Conservation (phyloP, 2,113 vertebrate genomes). For the Ctenomys sociabilis region DNA sequence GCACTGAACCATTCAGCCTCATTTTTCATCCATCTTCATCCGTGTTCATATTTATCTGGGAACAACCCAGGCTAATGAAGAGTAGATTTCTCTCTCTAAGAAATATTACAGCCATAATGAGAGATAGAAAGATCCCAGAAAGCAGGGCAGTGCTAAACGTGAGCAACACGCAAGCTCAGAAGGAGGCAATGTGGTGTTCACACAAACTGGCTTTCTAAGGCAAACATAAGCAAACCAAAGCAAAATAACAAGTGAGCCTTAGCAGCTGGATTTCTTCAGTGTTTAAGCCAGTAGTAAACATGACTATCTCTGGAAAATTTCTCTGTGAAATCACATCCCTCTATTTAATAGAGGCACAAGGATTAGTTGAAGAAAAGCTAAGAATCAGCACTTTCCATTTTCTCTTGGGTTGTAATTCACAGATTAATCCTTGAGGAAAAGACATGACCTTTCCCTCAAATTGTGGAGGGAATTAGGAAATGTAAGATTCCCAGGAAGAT, state of each 20-base stretch:
- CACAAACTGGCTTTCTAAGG: background rate
- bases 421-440: background rate
- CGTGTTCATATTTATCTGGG: background rate
- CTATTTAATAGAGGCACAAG: background rate
- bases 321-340: background rate
- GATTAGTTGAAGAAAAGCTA: slow-evolving; percentile 8
- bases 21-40: no score
- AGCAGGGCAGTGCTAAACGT: background rate
- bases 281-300: slow-evolving; percentile 57
- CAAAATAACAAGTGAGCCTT: background rate
- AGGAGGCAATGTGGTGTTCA: slow-evolving; percentile 63
- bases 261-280: background rate
- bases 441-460: background rate
- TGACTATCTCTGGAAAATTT: slow-evolving; percentile 42
- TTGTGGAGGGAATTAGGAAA: background rate
- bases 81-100: rapidly evolving
- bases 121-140: background rate
- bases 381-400: background rate
- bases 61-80: background rate
- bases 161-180: background rate
- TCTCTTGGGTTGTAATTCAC: background rate
- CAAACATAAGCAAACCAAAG: slow-evolving; percentile 35
- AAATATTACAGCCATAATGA: background rate
- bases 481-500: background rate
- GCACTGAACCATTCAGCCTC: background rate